Conservation (phyloP, 2,888 invertebrate genomes). For the Cheiracanthium punctorium region DNA sequence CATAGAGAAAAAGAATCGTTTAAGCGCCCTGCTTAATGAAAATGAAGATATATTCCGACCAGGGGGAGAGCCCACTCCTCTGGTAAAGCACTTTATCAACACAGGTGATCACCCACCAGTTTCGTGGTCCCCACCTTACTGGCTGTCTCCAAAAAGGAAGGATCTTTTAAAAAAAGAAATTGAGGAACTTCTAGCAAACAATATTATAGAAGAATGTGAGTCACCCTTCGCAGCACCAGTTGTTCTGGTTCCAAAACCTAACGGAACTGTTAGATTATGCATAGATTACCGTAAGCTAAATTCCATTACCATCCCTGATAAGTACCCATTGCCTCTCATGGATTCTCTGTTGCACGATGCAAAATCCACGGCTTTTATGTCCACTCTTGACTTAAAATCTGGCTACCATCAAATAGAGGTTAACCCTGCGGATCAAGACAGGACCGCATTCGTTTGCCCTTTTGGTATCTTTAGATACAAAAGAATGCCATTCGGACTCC, state of each 20-base stretch:
- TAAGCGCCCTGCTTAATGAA: background rate
- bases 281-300: conserved; percentile 27
- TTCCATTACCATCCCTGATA: background rate
- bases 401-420: conserved; percentile 8
- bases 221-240: background rate
- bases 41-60: conserved; percentile 5
- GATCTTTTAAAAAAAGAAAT: background rate
- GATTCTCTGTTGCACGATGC: background rate
- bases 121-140: background rate
- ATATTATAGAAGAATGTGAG: conserved; percentile 13
- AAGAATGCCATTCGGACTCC: background rate
- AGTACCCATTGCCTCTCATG: background rate
- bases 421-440: background rate
- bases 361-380: background rate
- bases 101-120: background rate
- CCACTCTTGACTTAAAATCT: background rate
- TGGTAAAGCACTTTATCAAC: background rate
- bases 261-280: background rate
- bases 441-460: background rate
- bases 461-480: background rate
- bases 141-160: background rate
- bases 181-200: background rate
- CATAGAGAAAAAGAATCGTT: conserved; percentile 4
- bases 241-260: conserved; percentile 12
- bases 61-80: conserved; percentile 13